Base-by-base conservation (phyloP, 2,888 invertebrate species). In the Aphodius sticticus region DNA sequence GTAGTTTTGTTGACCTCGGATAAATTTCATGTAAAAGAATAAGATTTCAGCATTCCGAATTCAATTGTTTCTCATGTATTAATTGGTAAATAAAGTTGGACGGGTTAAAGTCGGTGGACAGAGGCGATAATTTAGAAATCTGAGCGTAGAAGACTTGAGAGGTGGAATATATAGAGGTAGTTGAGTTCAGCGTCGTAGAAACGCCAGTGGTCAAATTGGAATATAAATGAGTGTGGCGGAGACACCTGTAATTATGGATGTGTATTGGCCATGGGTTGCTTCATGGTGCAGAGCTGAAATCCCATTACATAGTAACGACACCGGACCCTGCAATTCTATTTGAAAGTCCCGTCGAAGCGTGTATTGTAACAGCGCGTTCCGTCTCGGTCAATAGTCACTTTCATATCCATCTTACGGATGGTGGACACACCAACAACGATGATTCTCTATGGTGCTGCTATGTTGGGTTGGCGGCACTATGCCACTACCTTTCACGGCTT, bases 271-370 rank as follows among this genome's bases (percentile, higher is more conserved):
- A 36, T 72, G 36, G 72, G 36, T 72, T 72, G 26, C 72, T 36
- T 72, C 36, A 72, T 72, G 72, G 72, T 72, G 72, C 36, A 36
- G 35, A 72, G 38, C 38, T 72, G 26, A 72, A 72, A 72, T 72
- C 72, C 72, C 72, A 72, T 72, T 72, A 72, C 72, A 36, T 72
- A 72, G 38, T 80, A 78, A 80, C 76, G 80, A 78, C 78, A 78
- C 76, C 78, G 78, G 80, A 78, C 76, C 78, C 77, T 77, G 71
- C 77, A 84, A 84, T 84, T 83, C 84, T 84, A 83, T 84, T 86
- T 85, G 85, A 86, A 86, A 88, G 87, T 88, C 87, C 88, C 88
- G 87, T 82, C 87, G 84, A 87, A 88, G 86, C 88, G 87, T 88
- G 85, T 84, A 86, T 85, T 85, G 85, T 87, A 87, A 87, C 87